A percentile compares a stretch with the other conserved stretches of the same genome.
phyloP scores from a whole-genome alignment of 2,113 vertebrate genomes.

The Nicator chloris region DNA sequence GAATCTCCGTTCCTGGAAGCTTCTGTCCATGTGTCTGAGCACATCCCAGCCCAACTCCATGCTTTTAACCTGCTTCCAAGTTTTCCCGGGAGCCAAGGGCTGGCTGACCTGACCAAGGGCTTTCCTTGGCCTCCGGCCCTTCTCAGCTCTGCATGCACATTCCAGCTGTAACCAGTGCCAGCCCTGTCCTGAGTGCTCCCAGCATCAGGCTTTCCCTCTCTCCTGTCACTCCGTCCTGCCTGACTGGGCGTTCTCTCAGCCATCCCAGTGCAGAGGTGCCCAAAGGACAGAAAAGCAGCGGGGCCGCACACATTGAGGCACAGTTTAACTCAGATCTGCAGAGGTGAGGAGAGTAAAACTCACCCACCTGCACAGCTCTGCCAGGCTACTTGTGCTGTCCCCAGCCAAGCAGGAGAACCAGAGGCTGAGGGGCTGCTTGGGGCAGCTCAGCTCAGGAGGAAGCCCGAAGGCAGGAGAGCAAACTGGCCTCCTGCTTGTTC shows the following conservation, averaged over 20 bases:
- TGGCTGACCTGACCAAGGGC: background rate
- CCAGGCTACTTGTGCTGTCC: background rate
- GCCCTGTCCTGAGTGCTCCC: background rate
- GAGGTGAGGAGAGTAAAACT: background rate
- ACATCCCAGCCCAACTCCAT: background rate
- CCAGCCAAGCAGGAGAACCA: background rate
- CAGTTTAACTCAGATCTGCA: background rate
- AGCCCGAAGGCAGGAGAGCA: background rate
- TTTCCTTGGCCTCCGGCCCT: background rate
- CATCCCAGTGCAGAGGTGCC: background rate
- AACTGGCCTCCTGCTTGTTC: background rate
- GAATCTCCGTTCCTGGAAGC: background rate
- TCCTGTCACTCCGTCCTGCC: background rate
- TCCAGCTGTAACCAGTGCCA: background rate
- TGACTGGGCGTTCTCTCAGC: background rate
- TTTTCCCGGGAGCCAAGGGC: background rate
- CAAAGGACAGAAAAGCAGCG: background rate
- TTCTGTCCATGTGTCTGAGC: background rate
- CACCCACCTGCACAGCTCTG: background rate
- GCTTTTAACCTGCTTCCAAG: background rate
- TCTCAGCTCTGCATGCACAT: background rate
- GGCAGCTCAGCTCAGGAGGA: background rate
- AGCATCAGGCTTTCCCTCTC: background rate
- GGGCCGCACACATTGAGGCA: background rate
- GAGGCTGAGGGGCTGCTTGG: background rate